Evolutionary conservation across 2,888 invertebrate species (phyloP).

Genomic region (Hypomecis atomaria): DNA sequence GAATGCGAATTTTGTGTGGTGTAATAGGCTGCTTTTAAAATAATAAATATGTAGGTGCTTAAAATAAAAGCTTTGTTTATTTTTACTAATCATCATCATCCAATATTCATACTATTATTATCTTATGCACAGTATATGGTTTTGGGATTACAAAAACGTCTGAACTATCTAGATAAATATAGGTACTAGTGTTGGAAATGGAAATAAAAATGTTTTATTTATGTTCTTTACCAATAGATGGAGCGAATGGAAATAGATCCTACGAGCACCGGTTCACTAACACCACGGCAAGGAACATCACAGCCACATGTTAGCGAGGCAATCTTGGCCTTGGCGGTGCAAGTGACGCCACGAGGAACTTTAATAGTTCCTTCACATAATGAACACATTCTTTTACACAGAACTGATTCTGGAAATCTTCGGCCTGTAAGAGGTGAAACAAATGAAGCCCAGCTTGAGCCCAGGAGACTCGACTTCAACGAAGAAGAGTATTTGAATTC

Average conservation of each 20-base stretch:
- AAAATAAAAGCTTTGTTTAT: conserved; percentile 17
- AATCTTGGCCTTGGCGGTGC: conserved; percentile 31
- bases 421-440: conserved; percentile 23
- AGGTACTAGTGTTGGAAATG: conserved; percentile 10
- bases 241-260: conserved; percentile 26
- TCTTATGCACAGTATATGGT: conserved; percentile 8
- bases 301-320: conserved; percentile 24
- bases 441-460: conserved; percentile 23
- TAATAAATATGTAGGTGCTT: conserved; percentile 20
- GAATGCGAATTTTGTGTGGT: conserved; percentile 22
- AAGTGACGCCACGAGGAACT: conserved; percentile 30
- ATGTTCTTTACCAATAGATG: conserved; percentile 23
- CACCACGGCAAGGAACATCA: conserved; percentile 23
- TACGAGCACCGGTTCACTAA: conserved; percentile 9
- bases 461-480: conserved; percentile 27
- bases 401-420: conserved; percentile 25
- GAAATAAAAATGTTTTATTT: conserved; percentile 16
- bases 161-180: conserved; percentile 5
- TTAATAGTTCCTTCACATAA: too few relatives aligned
- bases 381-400: conserved; percentile 23
- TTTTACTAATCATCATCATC: conserved; percentile 6
- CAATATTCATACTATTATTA: conserved; percentile 8
- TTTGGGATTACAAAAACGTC: conserved; percentile 10
- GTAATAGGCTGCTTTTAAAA: conserved; percentile 15
- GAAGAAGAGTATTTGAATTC: conserved; percentile 28